Conservation (phyloP, 2,888 invertebrate species). For the Epirrita christyi region DNA sequence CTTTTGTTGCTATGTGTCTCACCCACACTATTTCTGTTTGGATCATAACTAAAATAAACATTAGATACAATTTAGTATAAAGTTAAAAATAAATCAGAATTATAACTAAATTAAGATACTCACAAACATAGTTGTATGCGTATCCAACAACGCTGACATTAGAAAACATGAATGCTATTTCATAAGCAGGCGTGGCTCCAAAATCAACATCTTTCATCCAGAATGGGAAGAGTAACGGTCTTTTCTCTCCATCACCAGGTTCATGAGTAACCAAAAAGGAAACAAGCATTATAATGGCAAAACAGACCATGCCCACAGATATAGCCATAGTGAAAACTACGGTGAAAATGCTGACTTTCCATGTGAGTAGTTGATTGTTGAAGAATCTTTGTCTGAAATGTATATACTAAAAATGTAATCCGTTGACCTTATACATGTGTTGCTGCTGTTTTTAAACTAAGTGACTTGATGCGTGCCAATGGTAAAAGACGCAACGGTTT, state of each 20-base stretch:
- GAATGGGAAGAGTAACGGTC: constrained; percentile 60
- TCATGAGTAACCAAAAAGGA: constrained; percentile 45
- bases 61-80: too few species aligned
- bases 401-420: too few species aligned
- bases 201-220: constrained; percentile 57
- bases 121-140: constrained; percentile 55
- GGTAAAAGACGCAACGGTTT: too few species aligned
- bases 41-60: constrained; percentile 55
- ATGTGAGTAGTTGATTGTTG: constrained; percentile 53
- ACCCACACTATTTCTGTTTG: constrained; percentile 68
- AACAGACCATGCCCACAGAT: constrained; percentile 41
- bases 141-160: constrained; percentile 46
- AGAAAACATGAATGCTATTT: constrained; percentile 51
- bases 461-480: too few species aligned
- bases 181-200: constrained; percentile 54
- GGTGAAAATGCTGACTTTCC: constrained; percentile 51
- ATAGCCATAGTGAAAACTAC: constrained; percentile 43
- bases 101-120: constrained; percentile 40
- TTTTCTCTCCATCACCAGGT: constrained; percentile 40
- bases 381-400: constrained; percentile 57
- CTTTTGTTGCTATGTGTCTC: constrained; percentile 61
- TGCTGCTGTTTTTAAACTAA: too few species aligned
- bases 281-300: constrained; percentile 41
- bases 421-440: too few species aligned
- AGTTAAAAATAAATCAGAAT: too few species aligned